These are phyloP conservation scores for Nicator chloris DNA, from an alignment of 2,113 vertebrate genomes.

Conservation along the genomic window DNA sequence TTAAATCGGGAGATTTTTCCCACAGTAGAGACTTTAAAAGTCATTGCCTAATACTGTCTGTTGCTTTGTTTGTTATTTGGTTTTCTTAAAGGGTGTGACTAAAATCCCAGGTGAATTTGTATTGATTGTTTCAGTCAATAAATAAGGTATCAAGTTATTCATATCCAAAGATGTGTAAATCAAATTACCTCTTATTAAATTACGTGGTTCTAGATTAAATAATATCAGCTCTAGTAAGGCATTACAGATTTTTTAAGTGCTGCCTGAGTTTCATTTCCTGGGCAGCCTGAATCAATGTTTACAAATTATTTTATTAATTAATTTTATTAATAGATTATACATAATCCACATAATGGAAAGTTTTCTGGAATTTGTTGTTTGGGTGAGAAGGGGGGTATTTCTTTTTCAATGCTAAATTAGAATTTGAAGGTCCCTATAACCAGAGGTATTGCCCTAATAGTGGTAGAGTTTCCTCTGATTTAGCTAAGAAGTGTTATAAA, in stretches of 20 bases:
- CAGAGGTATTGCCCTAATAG: not conserved
- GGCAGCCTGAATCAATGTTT: not conserved
- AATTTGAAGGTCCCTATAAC: not conserved
- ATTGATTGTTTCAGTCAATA: not conserved
- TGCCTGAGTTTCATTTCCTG: not conserved
- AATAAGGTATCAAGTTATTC: not conserved
- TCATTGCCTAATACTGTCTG: not conserved
- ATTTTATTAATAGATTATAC: not conserved
- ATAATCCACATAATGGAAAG: not conserved
- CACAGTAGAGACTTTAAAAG: not conserved
- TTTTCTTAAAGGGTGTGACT: not conserved
- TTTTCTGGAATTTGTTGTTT: not conserved
- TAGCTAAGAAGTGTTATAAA: not conserved
- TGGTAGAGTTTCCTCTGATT: not conserved
- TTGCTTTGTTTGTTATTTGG: not conserved
- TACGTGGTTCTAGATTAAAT: not conserved
- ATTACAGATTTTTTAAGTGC: not conserved
- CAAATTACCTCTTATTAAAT: not conserved
- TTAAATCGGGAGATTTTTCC: not conserved
- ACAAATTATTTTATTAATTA: not conserved
- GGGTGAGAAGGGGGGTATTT: rapidly evolving
- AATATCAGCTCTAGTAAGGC: not conserved
- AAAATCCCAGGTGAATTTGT: not conserved
- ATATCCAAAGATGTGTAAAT: not conserved
- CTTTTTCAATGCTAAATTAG: not conserved